Percentiles rank a stretch among this genome's conserved stretches.
phyloP scores from a whole-genome alignment of 2,797 vertebrate species.

The Lagodon rhomboides region DNA sequence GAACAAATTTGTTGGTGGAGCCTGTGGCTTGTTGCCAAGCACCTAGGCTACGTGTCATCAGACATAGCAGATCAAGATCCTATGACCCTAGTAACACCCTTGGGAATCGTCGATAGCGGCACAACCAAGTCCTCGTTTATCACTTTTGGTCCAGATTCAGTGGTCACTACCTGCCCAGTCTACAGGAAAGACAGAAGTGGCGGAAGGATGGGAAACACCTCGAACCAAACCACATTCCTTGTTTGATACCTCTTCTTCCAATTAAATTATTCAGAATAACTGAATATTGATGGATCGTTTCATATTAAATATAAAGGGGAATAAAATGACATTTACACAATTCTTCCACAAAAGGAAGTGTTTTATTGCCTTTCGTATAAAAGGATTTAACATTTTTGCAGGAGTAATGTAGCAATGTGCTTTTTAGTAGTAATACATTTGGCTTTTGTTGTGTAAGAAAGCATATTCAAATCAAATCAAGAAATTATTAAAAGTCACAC shows the following conservation, averaged over 20 bases:
- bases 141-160: too few species aligned
- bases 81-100: too few species aligned
- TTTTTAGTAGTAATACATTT: not conserved
- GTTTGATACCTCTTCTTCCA: too few species aligned
- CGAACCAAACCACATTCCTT: too few species aligned
- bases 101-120: too few species aligned
- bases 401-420: too few species aligned
- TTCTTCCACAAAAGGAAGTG: not conserved
- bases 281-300: too few species aligned
- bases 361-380: not conserved
- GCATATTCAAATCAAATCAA: not conserved
- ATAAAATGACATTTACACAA: rapidly evolving
- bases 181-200: too few species aligned
- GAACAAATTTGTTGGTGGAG: not conserved
- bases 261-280: too few species aligned
- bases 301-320: too few species aligned
- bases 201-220: too few species aligned
- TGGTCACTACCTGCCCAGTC: conserved; percentile 74
- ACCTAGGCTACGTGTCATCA: not conserved
- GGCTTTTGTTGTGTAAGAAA: not conserved
- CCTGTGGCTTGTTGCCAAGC: not conserved
- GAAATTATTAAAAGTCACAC: not conserved
- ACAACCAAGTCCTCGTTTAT: too few species aligned
- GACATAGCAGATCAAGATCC: not conserved
- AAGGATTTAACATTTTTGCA: not conserved